phyloP scores from a whole-genome alignment of 2,888 invertebrate species.

The Netelia fuscicornis region DNA sequence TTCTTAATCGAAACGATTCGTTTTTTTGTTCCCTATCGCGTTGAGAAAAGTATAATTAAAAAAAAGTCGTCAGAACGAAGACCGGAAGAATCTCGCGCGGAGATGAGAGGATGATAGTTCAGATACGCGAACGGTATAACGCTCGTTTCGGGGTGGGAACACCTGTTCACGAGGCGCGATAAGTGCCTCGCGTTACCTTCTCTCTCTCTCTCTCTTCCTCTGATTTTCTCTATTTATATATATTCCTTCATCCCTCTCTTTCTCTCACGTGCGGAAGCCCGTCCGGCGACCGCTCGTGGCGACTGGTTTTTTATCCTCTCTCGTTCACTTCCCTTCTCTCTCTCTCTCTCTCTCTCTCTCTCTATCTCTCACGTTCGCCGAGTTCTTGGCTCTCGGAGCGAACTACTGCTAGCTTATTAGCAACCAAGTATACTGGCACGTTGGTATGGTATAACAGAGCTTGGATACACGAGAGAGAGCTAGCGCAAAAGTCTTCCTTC shows the following conservation, averaged over 20 bases:
- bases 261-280: slow-evolving; percentile 69
- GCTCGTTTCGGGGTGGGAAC: slow-evolving; percentile 64
- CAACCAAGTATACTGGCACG: slow-evolving; percentile 19
- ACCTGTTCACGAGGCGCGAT: slow-evolving; percentile 70
- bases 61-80: not conserved
- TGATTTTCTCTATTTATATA: slow-evolving; percentile 44
- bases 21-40: too few species aligned
- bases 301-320: slow-evolving; percentile 33
- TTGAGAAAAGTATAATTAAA: not conserved
- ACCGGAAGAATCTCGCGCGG: slow-evolving; percentile 57
- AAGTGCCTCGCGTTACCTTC: slow-evolving; percentile 24
- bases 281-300: slow-evolving; percentile 51
- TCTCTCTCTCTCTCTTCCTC: slow-evolving; percentile 37
- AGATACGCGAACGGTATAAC: slow-evolving; percentile 62
- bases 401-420: slow-evolving; percentile 47
- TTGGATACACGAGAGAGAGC: slow-evolving; percentile 11
- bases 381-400: slow-evolving; percentile 38
- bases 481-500: slow-evolving; percentile 29
- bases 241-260: slow-evolving; percentile 10
- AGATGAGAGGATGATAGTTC: not conserved
- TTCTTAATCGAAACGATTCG: too few species aligned
- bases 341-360: not conserved
- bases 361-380: not conserved
- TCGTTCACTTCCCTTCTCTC: slow-evolving; percentile 3
- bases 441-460: slow-evolving; percentile 27